Percentiles rank a stretch among this genome's conserved stretches.
Evolutionary conservation across 2,797 vertebrate species (phyloP).

Genomic region (Pangasius krempfi): DNA sequence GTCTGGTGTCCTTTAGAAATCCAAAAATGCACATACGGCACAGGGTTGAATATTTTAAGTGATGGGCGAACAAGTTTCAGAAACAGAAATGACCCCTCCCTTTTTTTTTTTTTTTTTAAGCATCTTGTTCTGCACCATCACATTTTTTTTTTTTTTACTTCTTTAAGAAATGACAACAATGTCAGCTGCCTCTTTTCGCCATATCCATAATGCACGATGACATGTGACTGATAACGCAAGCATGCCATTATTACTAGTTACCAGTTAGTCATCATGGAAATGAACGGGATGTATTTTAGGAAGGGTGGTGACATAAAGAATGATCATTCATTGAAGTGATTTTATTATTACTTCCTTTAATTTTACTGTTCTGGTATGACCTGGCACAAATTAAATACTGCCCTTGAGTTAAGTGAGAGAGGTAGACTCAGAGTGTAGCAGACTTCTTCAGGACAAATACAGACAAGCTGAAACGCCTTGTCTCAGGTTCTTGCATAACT

Average conservation of each 20-base stretch:
- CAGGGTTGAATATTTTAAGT: background rate
- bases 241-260: background rate
- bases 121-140: background rate
- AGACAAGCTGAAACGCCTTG: constrained; percentile 25
- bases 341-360: background rate
- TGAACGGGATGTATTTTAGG: background rate
- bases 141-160: background rate
- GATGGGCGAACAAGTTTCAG: background rate
- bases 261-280: background rate
- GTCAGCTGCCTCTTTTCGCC: background rate
- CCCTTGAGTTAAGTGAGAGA: background rate
- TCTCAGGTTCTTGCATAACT: constrained; percentile 17
- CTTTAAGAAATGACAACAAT: background rate
- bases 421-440: background rate
- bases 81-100: background rate
- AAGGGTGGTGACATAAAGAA: background rate
- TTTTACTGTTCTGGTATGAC: background rate
- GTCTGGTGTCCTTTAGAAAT: background rate
- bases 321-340: background rate
- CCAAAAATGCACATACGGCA: background rate
- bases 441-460: background rate
- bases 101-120: background rate
- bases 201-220: background rate
- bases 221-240: background rate
- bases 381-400: too few relatives aligned